Evolutionary conservation across 1,140 invertebrate genomes (phyloP), one percentile per base, ranked within the genome.

Genomic region (Pygmarrhopalites habei): DNA sequence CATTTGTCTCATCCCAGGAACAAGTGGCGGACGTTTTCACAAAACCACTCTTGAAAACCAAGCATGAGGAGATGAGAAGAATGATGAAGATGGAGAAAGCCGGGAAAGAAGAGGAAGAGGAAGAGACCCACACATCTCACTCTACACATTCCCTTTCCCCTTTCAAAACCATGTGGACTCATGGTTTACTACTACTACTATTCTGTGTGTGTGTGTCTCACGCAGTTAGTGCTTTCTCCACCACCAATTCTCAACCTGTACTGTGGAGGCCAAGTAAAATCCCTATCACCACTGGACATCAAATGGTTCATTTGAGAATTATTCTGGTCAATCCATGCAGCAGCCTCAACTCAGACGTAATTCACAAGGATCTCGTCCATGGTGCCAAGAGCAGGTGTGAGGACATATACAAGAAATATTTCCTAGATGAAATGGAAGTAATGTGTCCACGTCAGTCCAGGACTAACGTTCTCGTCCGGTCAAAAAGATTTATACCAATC

Each of bases 21-120:
- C 66, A 72, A 35, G 1, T 57, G 12, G 68, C 72, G 4, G 71
- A 73, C 56, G 56, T 64, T 0, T 26, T 73, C 5, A 73, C 72
- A 1, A 73, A 73, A 35, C 23, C 70, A 1, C 58, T 72, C 1
- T 2, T 53, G 15, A 58, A 59, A 19, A 26, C 15, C 1, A 65
- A 65, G 28, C 39, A 32, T 3, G 30, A 65, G 17, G n/a, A 25
- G 26, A 44, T 23, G 4, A 23, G 58, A n/a, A 47, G 59, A n/a
- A n/a, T n/a, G 26, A 15, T 3, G 4, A 3, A 41, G 5, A 3
- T n/a, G 21, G 26, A 28, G 7, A 5, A n/a, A 19, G 5, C 19
- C 10, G 32, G 5, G 7, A 2, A 3, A 21, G 15, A 10, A 5
- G 7, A 47, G 32, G 5, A 5, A 35, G 32, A 5, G 5, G 15